Base-by-base conservation (phyloP, 1,140 invertebrate species). In the Neuroterus valhalla region DNA sequence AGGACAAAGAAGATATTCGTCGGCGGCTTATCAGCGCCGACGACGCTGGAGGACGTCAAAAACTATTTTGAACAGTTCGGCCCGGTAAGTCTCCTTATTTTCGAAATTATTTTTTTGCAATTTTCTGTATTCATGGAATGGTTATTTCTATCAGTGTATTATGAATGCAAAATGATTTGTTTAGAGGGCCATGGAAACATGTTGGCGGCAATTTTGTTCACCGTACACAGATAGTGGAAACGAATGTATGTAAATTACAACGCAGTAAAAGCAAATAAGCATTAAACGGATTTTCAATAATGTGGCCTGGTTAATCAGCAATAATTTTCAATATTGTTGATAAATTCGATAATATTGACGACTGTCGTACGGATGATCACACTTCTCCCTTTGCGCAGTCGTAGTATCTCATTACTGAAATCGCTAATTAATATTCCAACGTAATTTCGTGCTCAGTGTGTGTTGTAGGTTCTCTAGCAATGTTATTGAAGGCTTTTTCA, bases 1-100 rank as follows among this genome's bases (percentile, higher is more conserved):
- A 96, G 97, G 93, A 99, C 98, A 92, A 99, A 99, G 95, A 99
- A 99, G 93, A 99, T 99, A 93, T 99, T 99, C 92, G 98, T 99
- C 88, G 99, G 99, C 84, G 99, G 99, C 85, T 93, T 99, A 85
- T 99, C 98, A 85, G 97, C 98, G 85, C 97, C 97, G 85, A 99
- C 98, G 87, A 99, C 98, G 86, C 94, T 99, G 87, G 98, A 99
- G 92, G 98, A 99, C 91, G 97, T 99, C 89, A 99, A 99, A 94
- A 98, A 97, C 91, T 99, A 99, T 92, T 99, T 99, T 92, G 97
- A 98, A 92, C 97, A 99, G 91, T 99, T 98, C 91, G 98, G 98
- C 91, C 96, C 97, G 95, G 98, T 99, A 92, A 97, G 97, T 96
- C 71, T 38, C 19, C 38, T 15, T 31, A 45, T 42, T 48, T 19